These are phyloP conservation scores for Propithecus perrieri DNA, from an alignment of 2,797 vertebrate species.

Conservation along the genomic window DNA sequence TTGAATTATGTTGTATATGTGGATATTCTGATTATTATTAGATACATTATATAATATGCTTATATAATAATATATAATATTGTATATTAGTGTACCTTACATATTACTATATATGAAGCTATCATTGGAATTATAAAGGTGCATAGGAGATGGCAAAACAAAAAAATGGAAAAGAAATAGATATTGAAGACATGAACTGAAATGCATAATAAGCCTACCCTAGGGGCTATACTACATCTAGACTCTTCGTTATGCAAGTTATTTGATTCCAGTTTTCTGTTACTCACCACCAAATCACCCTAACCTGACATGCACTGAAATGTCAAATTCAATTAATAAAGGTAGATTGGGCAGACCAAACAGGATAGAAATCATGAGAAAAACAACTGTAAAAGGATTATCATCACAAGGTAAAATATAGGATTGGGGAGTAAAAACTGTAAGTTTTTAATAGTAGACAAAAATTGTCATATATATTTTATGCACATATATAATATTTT, in stretches of 20 bases:
- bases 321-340: background rate
- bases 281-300: background rate
- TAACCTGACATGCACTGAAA: background rate
- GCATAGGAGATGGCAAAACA: background rate
- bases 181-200: background rate
- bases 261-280: slow-evolving; percentile 3
- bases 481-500: background rate
- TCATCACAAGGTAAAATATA: slow-evolving; percentile 15
- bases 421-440: background rate
- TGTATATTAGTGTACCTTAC: background rate
- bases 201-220: background rate
- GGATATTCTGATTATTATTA: background rate
- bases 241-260: background rate
- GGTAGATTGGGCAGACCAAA: background rate
- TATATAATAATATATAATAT: background rate
- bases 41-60: background rate
- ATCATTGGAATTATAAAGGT: background rate
- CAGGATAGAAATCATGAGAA: background rate
- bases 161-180: background rate
- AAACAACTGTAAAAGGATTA: background rate
- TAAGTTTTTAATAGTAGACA: background rate
- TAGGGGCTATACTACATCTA: background rate
- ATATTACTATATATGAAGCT: background rate
- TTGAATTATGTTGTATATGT: background rate
- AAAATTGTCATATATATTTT: background rate